Conservation (phyloP, 2,888 invertebrate species). For the Stictocephala bisonia region DNA sequence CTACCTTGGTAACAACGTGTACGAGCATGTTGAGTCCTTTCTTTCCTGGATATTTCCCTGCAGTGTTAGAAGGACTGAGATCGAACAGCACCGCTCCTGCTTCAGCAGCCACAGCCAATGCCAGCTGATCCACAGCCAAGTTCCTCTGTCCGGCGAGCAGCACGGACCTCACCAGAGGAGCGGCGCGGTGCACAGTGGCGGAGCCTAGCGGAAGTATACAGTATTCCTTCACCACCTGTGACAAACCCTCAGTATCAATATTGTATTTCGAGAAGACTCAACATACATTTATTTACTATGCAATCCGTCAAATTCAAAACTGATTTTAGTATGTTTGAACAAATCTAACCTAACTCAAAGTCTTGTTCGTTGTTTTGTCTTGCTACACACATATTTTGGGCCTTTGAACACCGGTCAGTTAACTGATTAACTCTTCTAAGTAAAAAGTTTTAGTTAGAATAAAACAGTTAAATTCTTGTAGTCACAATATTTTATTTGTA, state of each 20-base stretch:
- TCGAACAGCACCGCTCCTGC: constrained; percentile 81
- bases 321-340: too few relatives aligned
- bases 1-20: constrained; percentile 72
- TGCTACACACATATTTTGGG: too few relatives aligned
- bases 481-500: too few relatives aligned
- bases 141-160: constrained; percentile 77
- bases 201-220: constrained; percentile 71
- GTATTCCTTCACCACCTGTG: constrained; percentile 70
- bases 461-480: too few relatives aligned
- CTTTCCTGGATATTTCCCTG: constrained; percentile 74
- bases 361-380: too few relatives aligned
- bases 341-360: too few relatives aligned
- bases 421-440: too few relatives aligned
- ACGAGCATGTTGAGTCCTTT: constrained; percentile 76
- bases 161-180: constrained; percentile 69
- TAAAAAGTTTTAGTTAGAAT: too few relatives aligned
- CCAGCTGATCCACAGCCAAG: constrained; percentile 77
- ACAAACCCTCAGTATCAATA: too few relatives aligned
- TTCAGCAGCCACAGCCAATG: constrained; percentile 80
- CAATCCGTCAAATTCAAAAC: background rate
- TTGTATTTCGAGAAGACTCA: background rate
- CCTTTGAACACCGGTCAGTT: too few relatives aligned
- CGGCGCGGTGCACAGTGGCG: constrained; percentile 59
- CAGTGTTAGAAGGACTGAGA: constrained; percentile 75
- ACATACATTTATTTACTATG: background rate